Evolutionary conservation across 1,140 invertebrate species (phyloP).

Genomic region (Aphelinus atriplicis): DNA sequence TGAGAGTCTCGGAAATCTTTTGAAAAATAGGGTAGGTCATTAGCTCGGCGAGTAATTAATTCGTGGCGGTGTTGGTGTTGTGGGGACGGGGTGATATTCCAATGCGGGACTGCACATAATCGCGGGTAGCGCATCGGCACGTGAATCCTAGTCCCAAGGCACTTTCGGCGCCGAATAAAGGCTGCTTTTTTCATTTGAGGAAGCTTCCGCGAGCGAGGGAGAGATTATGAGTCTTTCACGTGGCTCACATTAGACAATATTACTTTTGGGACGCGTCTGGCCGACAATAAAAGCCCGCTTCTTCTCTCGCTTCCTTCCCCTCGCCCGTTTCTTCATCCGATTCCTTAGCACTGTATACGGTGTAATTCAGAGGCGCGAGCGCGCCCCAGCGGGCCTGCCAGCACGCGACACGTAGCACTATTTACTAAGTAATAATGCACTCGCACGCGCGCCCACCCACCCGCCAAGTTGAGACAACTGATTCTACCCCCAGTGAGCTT

Average conservation of each 20-base stretch:
- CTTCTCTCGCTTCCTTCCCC: conserved; percentile 8
- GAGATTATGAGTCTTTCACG: not conserved
- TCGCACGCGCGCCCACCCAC: not conserved
- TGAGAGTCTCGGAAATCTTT: too few relatives aligned
- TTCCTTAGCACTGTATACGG: too few relatives aligned
- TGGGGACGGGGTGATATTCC: not conserved
- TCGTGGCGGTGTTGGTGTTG: not conserved
- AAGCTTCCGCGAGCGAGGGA: too few relatives aligned
- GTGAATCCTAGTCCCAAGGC: conserved; percentile 44
- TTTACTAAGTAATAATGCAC: conserved; percentile 11
- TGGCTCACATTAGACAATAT: conserved; percentile 50
- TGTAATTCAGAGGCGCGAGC: too few relatives aligned
- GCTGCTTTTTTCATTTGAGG: conserved; percentile 39
- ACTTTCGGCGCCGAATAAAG: conserved; percentile 46
- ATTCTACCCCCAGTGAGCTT: not conserved
- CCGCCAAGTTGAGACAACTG: not conserved
- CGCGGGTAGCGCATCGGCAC: not conserved
- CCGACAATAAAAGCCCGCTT: conserved; percentile 42
- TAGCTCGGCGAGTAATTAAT: conserved; percentile 25
- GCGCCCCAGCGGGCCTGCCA: not conserved
- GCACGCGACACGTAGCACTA: not conserved
- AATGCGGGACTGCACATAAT: not conserved
- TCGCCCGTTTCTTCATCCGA: not conserved
- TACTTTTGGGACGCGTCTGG: conserved; percentile 49
- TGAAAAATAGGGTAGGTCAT: too few relatives aligned